These are phyloP conservation scores for Pogonophryne albipinna DNA, from an alignment of 2,797 vertebrate species.

Conservation along the genomic window DNA sequence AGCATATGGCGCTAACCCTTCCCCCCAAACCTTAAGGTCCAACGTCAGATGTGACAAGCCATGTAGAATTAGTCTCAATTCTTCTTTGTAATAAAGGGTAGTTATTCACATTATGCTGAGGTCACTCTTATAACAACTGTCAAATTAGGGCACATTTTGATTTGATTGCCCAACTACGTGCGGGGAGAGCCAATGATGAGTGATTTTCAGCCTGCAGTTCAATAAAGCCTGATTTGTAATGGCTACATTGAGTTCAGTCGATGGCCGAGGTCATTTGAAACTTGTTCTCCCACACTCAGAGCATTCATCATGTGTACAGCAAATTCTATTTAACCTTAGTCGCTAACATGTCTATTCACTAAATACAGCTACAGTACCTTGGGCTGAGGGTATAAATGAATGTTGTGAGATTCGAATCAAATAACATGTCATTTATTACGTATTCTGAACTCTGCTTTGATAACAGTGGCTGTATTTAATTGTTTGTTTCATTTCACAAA, in stretches of 20 bases:
- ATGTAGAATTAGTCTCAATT: constrained; percentile 81
- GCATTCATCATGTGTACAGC: constrained; percentile 19
- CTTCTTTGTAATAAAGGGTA: constrained; percentile 75
- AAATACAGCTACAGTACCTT: constrained; percentile 11
- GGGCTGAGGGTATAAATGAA: constrained; percentile 8
- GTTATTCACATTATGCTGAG: constrained; percentile 77
- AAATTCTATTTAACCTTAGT: constrained; percentile 41
- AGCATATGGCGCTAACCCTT: constrained; percentile 75
- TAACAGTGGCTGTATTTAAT: constrained; percentile 26
- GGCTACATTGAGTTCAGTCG: constrained; percentile 65
- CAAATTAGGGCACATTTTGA: constrained; percentile 78
- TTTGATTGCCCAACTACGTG: constrained; percentile 70
- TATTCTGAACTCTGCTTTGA: constrained; percentile 22
- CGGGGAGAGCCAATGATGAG: constrained; percentile 61
- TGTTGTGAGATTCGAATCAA: constrained; percentile 25
- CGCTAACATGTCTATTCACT: constrained; percentile 33
- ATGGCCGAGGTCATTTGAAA: constrained; percentile 69
- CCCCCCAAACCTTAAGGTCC: constrained; percentile 66
- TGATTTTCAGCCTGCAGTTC: constrained; percentile 69
- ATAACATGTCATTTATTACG: constrained; percentile 36
- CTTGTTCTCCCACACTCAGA: constrained; percentile 47
- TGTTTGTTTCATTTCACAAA: constrained; percentile 36
- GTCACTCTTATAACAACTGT: constrained; percentile 80
- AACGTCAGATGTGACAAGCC: constrained; percentile 74
- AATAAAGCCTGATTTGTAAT: constrained; percentile 77